A percentile compares a stretch with the other conserved stretches of the same genome.
Evolutionary conservation across 2,888 invertebrate species (phyloP).

Genomic region (Pandemis corylana): DNA sequence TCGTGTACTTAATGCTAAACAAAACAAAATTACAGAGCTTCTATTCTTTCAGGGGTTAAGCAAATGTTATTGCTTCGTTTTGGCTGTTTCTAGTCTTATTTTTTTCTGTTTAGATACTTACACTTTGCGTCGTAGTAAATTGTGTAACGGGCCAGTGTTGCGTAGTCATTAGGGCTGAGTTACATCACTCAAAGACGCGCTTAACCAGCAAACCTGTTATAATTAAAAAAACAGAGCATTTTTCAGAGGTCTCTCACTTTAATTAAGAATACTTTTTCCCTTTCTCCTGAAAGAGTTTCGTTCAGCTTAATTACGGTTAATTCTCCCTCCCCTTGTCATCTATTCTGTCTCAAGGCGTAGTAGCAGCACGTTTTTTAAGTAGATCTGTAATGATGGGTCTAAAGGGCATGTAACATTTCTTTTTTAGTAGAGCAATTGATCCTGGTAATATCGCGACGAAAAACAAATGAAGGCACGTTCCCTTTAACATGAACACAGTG

Average conservation of each 20-base stretch:
- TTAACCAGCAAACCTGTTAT: constrained; percentile 58
- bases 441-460: constrained; percentile 42
- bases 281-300: constrained; percentile 67
- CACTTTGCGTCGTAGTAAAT: background rate
- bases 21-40: constrained; percentile 30
- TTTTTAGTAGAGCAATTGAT: constrained; percentile 49
- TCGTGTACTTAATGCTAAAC: constrained; percentile 20
- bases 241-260: constrained; percentile 66
- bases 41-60: background rate
- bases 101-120: background rate
- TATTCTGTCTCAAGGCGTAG: constrained; percentile 61
- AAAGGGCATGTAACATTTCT: constrained; percentile 51
- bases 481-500: constrained; percentile 18
- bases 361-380: constrained; percentile 54
- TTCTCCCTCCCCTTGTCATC: constrained; percentile 64
- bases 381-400: constrained; percentile 59
- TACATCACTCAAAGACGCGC: constrained; percentile 50
- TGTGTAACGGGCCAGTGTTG: constrained; percentile 2
- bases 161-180: constrained; percentile 48
- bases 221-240: constrained; percentile 73
- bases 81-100: background rate
- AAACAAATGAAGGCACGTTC: constrained; percentile 35
- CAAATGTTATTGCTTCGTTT: background rate
- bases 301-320: constrained; percentile 73
- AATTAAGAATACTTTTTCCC: constrained; percentile 74